Evolutionary conservation across 2,113 vertebrate species (phyloP).

Genomic region (Elaphurus davidianus): DNA sequence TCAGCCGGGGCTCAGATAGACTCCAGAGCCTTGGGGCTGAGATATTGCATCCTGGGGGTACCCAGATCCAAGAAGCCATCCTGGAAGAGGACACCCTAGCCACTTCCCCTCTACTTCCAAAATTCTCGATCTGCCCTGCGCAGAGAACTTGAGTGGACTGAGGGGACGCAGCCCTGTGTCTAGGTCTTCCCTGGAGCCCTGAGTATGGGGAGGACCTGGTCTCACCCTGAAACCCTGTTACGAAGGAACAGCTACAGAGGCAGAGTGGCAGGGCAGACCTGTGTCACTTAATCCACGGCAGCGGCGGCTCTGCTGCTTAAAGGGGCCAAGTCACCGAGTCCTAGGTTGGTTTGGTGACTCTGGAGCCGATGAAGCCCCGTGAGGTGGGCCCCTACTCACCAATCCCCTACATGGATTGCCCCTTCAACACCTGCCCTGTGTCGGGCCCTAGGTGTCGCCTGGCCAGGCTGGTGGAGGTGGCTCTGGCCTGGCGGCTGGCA

Average conservation of each 20-base stretch:
- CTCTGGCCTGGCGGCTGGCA: not conserved
- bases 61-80: not conserved
- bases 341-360: not conserved
- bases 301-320: not conserved
- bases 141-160: not conserved
- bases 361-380: not conserved
- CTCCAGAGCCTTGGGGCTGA: not conserved
- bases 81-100: not conserved
- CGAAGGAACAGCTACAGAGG: not conserved
- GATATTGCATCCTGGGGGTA: not conserved
- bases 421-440: not conserved
- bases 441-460: not conserved
- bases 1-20: not conserved
- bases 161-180: not conserved
- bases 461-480: not conserved
- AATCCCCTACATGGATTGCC: rapidly evolving
- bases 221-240: not conserved
- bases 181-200: not conserved
- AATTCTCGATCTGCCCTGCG: not conserved
- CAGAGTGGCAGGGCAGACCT: not conserved
- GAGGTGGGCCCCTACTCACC: not conserved
- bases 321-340: not conserved
- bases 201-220: rapidly evolving
- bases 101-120: not conserved
- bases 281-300: not conserved